Conservation (phyloP, 2,888 invertebrate species). For the Helleia helle region DNA sequence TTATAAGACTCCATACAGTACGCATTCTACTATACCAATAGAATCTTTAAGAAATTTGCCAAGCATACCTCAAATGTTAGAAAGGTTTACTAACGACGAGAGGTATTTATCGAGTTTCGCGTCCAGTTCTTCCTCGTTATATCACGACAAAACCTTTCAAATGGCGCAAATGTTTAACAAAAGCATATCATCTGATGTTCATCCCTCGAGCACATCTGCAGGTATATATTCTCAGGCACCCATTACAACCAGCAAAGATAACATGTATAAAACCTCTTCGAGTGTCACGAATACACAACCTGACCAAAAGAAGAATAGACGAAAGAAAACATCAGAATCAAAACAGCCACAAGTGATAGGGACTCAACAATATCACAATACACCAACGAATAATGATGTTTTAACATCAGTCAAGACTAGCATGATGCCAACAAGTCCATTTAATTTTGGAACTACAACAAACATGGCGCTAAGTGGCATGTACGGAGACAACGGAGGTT, state of each 20-base stretch:
- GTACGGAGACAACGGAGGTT: constrained; percentile 78
- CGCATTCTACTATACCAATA: constrained; percentile 54
- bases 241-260: constrained; percentile 42
- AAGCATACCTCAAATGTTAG: constrained; percentile 75
- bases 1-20: constrained; percentile 54
- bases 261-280: constrained; percentile 42
- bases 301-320: constrained; percentile 49
- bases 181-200: constrained; percentile 50
- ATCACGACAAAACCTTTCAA: constrained; percentile 75
- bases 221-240: constrained; percentile 52
- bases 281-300: constrained; percentile 31
- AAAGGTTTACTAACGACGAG: constrained; percentile 72
- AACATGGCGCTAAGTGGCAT: constrained; percentile 73
- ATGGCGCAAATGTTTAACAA: constrained; percentile 76
- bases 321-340: constrained; percentile 46
- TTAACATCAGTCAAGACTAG: constrained; percentile 60
- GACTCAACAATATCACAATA: constrained; percentile 68
- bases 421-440: constrained; percentile 87
- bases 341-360: constrained; percentile 41
- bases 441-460: constrained; percentile 85
- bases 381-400: constrained; percentile 74
- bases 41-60: constrained; percentile 71
- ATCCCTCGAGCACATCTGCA: constrained; percentile 39
- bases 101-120: constrained; percentile 68
- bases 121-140: constrained; percentile 52